Conservation (phyloP, 2,888 invertebrate species). For the Hemistola chrysoprasaria region DNA sequence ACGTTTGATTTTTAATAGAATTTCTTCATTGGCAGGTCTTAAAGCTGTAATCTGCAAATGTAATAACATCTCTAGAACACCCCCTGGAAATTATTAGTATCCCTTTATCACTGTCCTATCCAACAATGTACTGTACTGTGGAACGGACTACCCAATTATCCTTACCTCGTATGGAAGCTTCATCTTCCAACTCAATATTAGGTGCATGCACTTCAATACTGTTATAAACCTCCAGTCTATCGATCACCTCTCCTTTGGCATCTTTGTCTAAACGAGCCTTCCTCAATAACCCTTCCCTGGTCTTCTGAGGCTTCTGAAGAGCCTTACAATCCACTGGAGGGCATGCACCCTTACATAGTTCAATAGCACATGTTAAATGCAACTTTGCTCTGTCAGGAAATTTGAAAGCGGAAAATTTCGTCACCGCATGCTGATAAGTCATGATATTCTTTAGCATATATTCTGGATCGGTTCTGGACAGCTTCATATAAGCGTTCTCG, state of each 20-base stretch:
- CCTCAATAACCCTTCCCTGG: slow-evolving; percentile 68
- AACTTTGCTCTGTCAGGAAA: slow-evolving; percentile 90
- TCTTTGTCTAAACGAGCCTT: slow-evolving; percentile 76
- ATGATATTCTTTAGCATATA: slow-evolving; percentile 70
- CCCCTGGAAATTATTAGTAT: no score
- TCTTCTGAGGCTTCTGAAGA: slow-evolving; percentile 68
- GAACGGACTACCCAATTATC: no score
- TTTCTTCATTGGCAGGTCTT: no score
- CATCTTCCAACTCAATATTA: slow-evolving; percentile 87
- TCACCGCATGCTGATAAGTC: slow-evolving; percentile 76
- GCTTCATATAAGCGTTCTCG: slow-evolving; percentile 51
- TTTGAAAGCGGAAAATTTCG: slow-evolving; percentile 91
- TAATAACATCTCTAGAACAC: no score
- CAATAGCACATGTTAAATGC: slow-evolving; percentile 89
- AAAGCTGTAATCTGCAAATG: no score
- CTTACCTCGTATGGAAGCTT: slow-evolving; percentile 76
- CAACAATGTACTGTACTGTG: no score
- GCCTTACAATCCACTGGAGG: slow-evolving; percentile 81
- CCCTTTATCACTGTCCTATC: no score
- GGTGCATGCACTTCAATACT: slow-evolving; percentile 91
- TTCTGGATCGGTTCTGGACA: slow-evolving; percentile 60
- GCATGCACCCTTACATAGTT: slow-evolving; percentile 88
- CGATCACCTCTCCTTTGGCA: slow-evolving; percentile 82
- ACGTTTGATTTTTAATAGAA: no score
- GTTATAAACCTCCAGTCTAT: slow-evolving; percentile 89